Percentiles rank a stretch among this genome's conserved stretches.
Evolutionary conservation across 2,113 vertebrate genomes (phyloP).

Genomic region (Heteronetta atricapilla): DNA sequence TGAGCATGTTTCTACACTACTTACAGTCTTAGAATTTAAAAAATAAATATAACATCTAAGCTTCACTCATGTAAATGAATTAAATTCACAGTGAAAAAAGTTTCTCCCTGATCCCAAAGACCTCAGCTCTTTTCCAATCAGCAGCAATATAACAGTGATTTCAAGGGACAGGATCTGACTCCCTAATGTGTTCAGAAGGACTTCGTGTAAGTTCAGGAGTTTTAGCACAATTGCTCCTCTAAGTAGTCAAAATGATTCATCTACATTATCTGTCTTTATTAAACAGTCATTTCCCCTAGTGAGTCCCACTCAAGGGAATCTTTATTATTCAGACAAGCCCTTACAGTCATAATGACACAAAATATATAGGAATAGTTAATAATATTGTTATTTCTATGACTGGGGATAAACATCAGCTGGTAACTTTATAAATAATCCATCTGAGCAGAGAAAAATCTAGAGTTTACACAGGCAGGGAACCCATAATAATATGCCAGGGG

Average conservation of each 20-base stretch:
- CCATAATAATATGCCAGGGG: neutral
- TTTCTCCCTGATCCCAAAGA: neutral
- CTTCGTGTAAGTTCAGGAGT: constrained; percentile 40
- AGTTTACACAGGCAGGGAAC: neutral
- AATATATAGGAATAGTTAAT: constrained; percentile 52
- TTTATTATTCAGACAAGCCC: constrained; percentile 60
- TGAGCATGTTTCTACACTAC: neutral
- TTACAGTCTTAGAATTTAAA: neutral
- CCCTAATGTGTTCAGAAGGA: constrained; percentile 31
- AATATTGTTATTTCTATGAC: constrained; percentile 28
- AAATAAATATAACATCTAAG: neutral
- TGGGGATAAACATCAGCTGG: constrained; percentile 45
- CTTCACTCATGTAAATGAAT: neutral
- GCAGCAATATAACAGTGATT: neutral
- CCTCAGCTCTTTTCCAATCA: neutral
- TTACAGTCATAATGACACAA: constrained; percentile 53
- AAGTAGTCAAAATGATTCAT: constrained; percentile 67
- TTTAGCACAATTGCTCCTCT: constrained; percentile 62
- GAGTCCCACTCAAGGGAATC: constrained; percentile 60
- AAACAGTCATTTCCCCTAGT: constrained; percentile 60
- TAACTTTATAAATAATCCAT: constrained; percentile 27
- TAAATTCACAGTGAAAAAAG: neutral
- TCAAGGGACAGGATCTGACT: constrained; percentile 37
- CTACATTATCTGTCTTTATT: constrained; percentile 71
- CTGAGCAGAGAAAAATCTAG: constrained; percentile 2